Evolutionary conservation across 2,888 invertebrate species (phyloP), one percentile per base, ranked within the genome.

Genomic region (Dolichomitus sp.): DNA sequence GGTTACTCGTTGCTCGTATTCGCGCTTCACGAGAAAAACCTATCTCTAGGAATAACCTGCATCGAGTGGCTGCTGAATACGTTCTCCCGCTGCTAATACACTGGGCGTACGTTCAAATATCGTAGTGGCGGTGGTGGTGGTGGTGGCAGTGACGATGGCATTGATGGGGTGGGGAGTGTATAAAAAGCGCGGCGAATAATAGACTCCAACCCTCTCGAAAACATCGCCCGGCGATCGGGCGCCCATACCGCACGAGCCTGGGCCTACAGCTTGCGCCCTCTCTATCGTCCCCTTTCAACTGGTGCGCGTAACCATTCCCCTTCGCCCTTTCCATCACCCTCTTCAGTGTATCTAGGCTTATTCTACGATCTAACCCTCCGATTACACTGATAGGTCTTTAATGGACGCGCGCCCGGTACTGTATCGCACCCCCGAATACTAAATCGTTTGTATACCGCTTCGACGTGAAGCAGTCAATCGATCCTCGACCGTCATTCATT

Each of bases 121-220:
- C 48, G 27, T 48, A 30, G 11, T 23, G 45, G 17, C n/a, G 30
- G 48, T 48, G 65, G n/a, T 40, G 23, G 63, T 14, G 42, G 4
- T 61, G 80, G 80, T 73, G 70, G 77, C 65, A 54, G 65, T 30
- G 81, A 57, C 42, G 61, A 69, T 80, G 80, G 52, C 75, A 75
- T 74, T 54, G 80, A 75, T 70, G 42, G 76, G 57, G 79, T 37
- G 61, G 65, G 69, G 84, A 86, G 87, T 86, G 89, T 89, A 92
- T 90, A 92, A 92, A 93, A 93, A 92, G 90, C 90, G 88, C 88
- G 90, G 87, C 87, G 91, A 93, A 93, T 93, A 93, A 93, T 93
- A 91, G 93, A 93, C 90, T 90, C 66, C 88, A 89, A 91, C 91
- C 92, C 93, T 92, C 91, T 90, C 91, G 89, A 92, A 83, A 92